Percentiles rank a stretch among this genome's conserved stretches.
Conservation (phyloP, 2,113 vertebrate genomes). For the Ophthalmotilapia sp. region DNA sequence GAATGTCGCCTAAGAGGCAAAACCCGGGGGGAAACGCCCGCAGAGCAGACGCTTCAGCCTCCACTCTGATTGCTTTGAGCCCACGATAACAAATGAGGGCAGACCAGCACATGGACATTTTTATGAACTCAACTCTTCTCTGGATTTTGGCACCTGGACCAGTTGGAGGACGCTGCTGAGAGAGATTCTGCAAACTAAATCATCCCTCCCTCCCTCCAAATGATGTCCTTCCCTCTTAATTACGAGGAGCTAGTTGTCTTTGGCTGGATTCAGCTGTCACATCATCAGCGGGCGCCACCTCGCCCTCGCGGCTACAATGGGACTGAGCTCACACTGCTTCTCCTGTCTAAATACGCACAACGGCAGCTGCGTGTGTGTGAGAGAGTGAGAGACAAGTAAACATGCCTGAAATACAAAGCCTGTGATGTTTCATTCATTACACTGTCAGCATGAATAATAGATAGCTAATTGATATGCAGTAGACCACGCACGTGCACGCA, state of each 20-base stretch:
- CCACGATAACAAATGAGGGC: neutral
- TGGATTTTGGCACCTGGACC: neutral
- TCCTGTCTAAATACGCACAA: conserved; percentile 17
- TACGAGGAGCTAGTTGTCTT: neutral
- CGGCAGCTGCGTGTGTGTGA: neutral
- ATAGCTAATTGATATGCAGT: conserved; percentile 64
- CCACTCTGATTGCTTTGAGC: neutral
- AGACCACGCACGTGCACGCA: conserved; percentile 3
- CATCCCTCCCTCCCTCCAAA: neutral
- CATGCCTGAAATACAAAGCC: conserved; percentile 61
- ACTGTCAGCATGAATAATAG: conserved; percentile 65
- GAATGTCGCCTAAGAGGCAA: neutral
- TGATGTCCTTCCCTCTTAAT: neutral
- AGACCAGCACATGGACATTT: neutral
- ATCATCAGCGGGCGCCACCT: conserved; percentile 31
- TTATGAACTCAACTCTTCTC: neutral
- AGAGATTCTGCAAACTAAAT: neutral
- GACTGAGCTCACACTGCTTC: conserved; percentile 26
- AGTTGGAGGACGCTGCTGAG: neutral
- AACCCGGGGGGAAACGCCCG: neutral
- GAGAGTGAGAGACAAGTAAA: conserved; percentile 29
- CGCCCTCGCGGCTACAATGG: conserved; percentile 17
- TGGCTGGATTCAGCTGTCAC: conserved; percentile 35
- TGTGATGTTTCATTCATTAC: conserved; percentile 67
- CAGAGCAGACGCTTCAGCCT: neutral